Evolutionary conservation across 2,797 vertebrate species (phyloP).

Genomic region (Chelmon rostratus): DNA sequence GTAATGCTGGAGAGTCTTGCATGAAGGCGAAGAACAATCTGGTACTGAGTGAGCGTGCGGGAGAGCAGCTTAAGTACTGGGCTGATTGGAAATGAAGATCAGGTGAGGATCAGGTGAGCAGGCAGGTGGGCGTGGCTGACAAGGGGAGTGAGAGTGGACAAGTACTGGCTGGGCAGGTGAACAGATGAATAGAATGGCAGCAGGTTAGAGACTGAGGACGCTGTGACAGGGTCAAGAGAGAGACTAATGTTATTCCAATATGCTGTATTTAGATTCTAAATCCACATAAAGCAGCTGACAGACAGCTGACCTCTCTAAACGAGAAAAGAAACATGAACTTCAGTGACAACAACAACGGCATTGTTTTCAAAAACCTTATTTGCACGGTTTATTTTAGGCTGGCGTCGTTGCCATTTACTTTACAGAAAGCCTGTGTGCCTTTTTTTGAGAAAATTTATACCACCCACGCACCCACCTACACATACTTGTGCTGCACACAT

Average conservation of each 20-base stretch:
- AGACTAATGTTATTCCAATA: constrained; percentile 48
- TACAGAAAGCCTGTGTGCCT: constrained; percentile 35
- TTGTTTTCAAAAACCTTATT: constrained; percentile 29
- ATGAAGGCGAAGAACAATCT: too few relatives aligned
- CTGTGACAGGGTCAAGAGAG: constrained; percentile 45
- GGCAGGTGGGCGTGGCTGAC: too few relatives aligned
- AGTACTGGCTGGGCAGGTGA: too few relatives aligned
- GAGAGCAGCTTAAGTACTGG: too few relatives aligned
- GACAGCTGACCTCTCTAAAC: constrained; percentile 12
- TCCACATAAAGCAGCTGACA: constrained; percentile 18
- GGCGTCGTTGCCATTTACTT: constrained; percentile 41
- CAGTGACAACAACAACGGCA: constrained; percentile 7
- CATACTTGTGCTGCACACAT: constrained; percentile 27
- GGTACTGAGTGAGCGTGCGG: too few relatives aligned
- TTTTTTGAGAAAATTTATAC: constrained; percentile 55
- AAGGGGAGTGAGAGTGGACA: too few relatives aligned
- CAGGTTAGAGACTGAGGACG: too few relatives aligned
- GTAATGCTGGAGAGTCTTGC: too few relatives aligned
- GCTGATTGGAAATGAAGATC: too few relatives aligned
- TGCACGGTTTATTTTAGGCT: constrained; percentile 45
- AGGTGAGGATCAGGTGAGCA: too few relatives aligned
- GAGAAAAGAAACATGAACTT: constrained; percentile 19
- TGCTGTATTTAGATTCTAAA: constrained; percentile 43
- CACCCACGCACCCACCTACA: constrained; percentile 63
- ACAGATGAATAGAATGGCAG: too few relatives aligned